These are phyloP conservation scores for Ictidomys tridecemlineatus DNA, from an alignment of 2,113 vertebrate genomes.

Conservation along the genomic window DNA sequence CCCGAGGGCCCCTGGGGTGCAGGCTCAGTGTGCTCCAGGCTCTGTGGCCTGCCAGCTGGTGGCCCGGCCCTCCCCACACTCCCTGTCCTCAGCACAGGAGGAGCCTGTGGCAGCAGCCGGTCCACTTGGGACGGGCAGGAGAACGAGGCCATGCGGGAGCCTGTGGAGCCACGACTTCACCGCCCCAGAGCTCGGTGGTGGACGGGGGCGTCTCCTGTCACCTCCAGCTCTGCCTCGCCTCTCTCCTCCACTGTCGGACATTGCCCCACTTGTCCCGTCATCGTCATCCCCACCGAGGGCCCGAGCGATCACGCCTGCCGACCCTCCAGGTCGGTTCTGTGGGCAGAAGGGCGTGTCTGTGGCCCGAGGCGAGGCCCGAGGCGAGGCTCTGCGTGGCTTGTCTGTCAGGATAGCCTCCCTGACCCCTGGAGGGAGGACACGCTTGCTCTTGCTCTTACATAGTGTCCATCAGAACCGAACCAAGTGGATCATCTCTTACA, in stretches of 20 bases:
- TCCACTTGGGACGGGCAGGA: fast-evolving
- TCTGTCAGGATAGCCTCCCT: background rate
- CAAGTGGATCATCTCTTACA: background rate
- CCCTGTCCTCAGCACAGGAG: too few species aligned
- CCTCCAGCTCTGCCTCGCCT: too few species aligned
- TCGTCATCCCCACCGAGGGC: too few species aligned
- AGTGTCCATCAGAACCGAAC: background rate
- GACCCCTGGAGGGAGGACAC: background rate
- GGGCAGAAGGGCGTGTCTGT: background rate
- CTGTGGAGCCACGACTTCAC: fast-evolving
- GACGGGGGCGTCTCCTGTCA: background rate
- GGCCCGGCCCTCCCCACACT: too few species aligned
- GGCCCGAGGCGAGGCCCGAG: background rate
- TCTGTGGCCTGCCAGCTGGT: fast-evolving
- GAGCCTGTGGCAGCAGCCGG: fast-evolving
- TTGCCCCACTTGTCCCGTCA: background rate
- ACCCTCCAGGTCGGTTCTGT: fast-evolving
- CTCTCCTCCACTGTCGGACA: background rate
- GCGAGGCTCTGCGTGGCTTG: fast-evolving
- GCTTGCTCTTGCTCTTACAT: too few species aligned
- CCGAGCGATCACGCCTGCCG: fast-evolving
- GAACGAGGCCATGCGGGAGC: fast-evolving
- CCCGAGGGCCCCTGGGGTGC: background rate
- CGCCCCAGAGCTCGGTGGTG: fast-evolving
- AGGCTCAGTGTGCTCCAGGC: fast-evolving